phyloP scores from a whole-genome alignment of 2,113 vertebrate species.

The Solea solea region DNA sequence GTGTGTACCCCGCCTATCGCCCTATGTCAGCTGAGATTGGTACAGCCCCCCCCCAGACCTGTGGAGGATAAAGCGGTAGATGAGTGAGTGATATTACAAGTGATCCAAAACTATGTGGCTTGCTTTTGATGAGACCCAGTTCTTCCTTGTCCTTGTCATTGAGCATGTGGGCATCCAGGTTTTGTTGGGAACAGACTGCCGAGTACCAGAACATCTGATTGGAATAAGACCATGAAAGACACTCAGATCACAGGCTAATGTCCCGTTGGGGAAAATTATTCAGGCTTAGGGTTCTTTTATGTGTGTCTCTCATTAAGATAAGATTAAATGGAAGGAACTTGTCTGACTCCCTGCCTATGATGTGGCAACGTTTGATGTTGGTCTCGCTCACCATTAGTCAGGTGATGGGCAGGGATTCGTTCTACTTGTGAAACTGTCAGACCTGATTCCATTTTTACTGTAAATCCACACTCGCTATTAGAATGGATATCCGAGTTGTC shows the following conservation, averaged over 20 bases:
- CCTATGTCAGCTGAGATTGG: too few species aligned
- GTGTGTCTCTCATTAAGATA: slow-evolving; percentile 74
- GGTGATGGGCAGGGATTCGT: slow-evolving; percentile 50
- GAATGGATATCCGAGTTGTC: background rate
- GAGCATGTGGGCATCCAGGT: slow-evolving; percentile 14
- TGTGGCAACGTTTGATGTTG: slow-evolving; percentile 69
- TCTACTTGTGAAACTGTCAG: slow-evolving; percentile 25
- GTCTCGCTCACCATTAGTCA: slow-evolving; percentile 63
- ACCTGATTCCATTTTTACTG: slow-evolving; percentile 5
- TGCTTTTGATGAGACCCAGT: background rate
- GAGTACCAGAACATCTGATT: slow-evolving; percentile 54
- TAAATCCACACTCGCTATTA: too few species aligned
- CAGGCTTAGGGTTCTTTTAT: slow-evolving; percentile 66
- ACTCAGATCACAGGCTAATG: slow-evolving; percentile 71
- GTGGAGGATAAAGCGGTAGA: too few species aligned
- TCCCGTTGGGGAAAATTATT: slow-evolving; percentile 75
- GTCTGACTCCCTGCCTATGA: slow-evolving; percentile 54
- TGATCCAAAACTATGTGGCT: background rate
- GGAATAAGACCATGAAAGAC: slow-evolving; percentile 74
- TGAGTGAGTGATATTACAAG: too few species aligned
- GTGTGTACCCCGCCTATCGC: too few species aligned
- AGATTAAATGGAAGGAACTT: slow-evolving; percentile 72
- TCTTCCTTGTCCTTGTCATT: background rate
- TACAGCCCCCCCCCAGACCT: too few species aligned
- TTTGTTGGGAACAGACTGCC: slow-evolving; percentile 50